Evolutionary conservation across 2,888 invertebrate species (phyloP).

Genomic region (Caenorhabditis uteleia): DNA sequence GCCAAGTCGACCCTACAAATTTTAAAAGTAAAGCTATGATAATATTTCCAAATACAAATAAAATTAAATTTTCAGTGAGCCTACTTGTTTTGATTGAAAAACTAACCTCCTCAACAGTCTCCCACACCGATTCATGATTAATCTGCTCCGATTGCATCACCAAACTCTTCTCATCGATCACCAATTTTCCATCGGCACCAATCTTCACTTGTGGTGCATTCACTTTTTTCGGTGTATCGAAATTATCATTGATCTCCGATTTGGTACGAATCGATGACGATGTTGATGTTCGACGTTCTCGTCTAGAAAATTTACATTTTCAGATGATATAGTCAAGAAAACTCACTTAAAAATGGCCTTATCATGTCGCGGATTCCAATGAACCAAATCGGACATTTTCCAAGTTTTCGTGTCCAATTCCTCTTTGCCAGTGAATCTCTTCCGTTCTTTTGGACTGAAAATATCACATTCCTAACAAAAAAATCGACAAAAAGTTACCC

Average conservation of each 20-base stretch:
- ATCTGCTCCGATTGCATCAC: conserved; percentile 45
- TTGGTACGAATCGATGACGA: conserved; percentile 25
- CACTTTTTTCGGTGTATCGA: conserved; percentile 1
- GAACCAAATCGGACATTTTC: conserved; percentile 57
- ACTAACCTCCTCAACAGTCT: conserved; percentile 60
- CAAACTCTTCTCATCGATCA: conserved; percentile 60
- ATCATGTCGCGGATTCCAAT: conserved; percentile 62
- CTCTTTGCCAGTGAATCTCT: conserved; percentile 45
- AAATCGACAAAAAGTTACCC: background rate
- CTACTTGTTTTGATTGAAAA: background rate
- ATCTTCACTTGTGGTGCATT: conserved; percentile 56
- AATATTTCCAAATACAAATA: too few species aligned
- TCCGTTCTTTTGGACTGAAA: conserved; percentile 12
- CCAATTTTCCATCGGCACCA: conserved; percentile 53
- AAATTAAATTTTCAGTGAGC: too few species aligned
- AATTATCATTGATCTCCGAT: conserved; percentile 16
- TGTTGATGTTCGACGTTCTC: conserved; percentile 26
- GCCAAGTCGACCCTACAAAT: conserved; percentile 48
- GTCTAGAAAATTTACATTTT: conserved; percentile 5
- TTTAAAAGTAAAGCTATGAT: too few species aligned
- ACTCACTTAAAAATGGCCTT: conserved; percentile 46
- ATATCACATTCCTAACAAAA: background rate
- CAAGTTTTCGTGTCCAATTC: conserved; percentile 50
- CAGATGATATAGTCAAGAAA: conserved; percentile 1
- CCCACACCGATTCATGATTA: conserved; percentile 45